Conservation (phyloP, 2,888 invertebrate genomes). For the Chrysolina oricalcia region DNA sequence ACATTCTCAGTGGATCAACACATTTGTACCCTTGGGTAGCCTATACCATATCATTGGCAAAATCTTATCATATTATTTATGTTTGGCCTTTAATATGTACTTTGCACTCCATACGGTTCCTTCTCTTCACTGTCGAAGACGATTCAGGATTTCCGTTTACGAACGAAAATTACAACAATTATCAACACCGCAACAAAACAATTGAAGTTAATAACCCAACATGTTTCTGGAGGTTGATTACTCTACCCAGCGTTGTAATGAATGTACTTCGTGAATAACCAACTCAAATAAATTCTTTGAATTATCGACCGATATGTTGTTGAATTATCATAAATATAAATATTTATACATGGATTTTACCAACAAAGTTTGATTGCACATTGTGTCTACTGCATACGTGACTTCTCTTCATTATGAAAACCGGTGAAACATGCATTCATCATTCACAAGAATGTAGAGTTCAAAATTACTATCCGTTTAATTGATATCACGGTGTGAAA, state of each 20-base stretch:
- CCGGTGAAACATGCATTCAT: conserved; percentile 3
- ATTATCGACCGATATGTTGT: conserved; percentile 18
- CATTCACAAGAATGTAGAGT: not conserved
- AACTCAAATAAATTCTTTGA: conserved; percentile 12
- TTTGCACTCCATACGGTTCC: too few relatives aligned
- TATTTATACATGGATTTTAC: conserved; percentile 11
- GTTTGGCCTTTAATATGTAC: too few relatives aligned
- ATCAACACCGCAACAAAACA: not conserved
- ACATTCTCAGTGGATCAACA: too few relatives aligned
- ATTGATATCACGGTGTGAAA: not conserved
- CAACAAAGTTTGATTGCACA: conserved; percentile 18
- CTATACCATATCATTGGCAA: too few relatives aligned
- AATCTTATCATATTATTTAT: too few relatives aligned
- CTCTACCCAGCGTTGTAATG: not conserved
- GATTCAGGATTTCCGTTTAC: too few relatives aligned
- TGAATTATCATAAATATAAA: conserved; percentile 25
- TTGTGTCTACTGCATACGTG: conserved; percentile 22
- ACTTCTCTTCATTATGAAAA: conserved; percentile 5
- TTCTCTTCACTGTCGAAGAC: too few relatives aligned
- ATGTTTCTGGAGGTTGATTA: not conserved
- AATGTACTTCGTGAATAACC: not conserved
- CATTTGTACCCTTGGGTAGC: too few relatives aligned
- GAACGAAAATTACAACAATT: too few relatives aligned
- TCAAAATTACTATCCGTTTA: not conserved
- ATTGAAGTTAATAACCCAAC: not conserved